Base-by-base conservation (phyloP, 1,140 invertebrate genomes). In the Drusus annulatus region DNA sequence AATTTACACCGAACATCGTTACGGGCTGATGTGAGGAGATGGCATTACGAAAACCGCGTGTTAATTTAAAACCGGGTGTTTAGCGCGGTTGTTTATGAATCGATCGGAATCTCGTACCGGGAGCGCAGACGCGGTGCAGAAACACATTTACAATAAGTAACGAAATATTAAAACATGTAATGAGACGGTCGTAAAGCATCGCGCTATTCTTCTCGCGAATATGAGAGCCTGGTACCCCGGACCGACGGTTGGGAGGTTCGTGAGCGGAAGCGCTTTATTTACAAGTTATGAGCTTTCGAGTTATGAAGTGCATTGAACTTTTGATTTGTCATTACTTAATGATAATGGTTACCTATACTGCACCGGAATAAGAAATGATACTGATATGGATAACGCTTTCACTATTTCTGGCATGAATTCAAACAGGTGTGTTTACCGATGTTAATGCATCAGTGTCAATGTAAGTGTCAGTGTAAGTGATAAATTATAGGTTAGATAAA, bases 151-250 rank as follows among this genome's bases (percentile, higher is more conserved):
- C 78, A 80, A 80, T 82, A 80, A 80, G 63, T 80, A 80, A 68
- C 78, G 60, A 82, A 82, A 82, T 82, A 82, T 80, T 82, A 82
- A 80, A 74, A 68, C 74, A 62, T 80, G 81, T 80, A 82, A 82
- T 82, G 81, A 82, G 81, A 56, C 25, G 81, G 54, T 77, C 74
- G 74, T 82, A 79, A 82, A 82, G 23, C 76, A 71, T 63, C 56
- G 58, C 28, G 76, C 52, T 31, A 45, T 16, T 17, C 63, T 23
- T 65, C 63, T 45, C 63, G 51, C 62, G 76, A 65, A 52, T 52
- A 52, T 78, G 62, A 62, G 31, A 68, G 74, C 51, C 78, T 51
- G 50, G 21, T 78, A 78, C 5, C 74, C 76, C 10, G 36, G 36
- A 2, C 36, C 13, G 36, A 10, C 13, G 36, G 6, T 71, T 50